Conservation (phyloP, 1,140 invertebrate species). For the Neoseiulus cucumeris region DNA sequence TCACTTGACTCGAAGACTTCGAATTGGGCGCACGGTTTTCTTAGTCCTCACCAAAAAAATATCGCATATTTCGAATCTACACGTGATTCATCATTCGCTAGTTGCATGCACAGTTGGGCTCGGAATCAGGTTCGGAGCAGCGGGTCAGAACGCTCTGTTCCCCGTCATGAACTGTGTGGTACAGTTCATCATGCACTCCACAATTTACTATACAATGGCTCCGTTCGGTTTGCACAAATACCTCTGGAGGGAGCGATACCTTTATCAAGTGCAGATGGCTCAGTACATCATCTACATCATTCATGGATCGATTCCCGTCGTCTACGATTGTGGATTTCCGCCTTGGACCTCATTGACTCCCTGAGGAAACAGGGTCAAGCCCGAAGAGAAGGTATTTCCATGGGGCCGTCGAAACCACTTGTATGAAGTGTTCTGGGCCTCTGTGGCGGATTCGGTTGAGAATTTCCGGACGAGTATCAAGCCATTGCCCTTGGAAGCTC, state of each 20-base stretch:
- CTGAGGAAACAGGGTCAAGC: too few species aligned
- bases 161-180: slow-evolving; percentile 64
- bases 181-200: slow-evolving; percentile 37
- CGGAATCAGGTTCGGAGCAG: slow-evolving; percentile 78
- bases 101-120: slow-evolving; percentile 90
- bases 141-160: slow-evolving; percentile 56
- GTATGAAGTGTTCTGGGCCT: too few species aligned
- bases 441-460: too few species aligned
- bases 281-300: slow-evolving; percentile 71
- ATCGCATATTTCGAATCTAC: slow-evolving; percentile 70
- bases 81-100: slow-evolving; percentile 82
- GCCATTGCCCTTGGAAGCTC: too few species aligned
- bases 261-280: slow-evolving; percentile 33
- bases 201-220: slow-evolving; percentile 35
- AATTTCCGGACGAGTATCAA: too few species aligned
- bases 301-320: slow-evolving; percentile 71
- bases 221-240: slow-evolving; percentile 33
- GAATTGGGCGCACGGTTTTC: slow-evolving; percentile 89
- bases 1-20: slow-evolving; percentile 84
- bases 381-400: too few species aligned
- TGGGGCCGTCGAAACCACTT: too few species aligned
- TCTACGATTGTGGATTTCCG: slow-evolving; percentile 79
- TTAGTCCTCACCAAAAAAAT: slow-evolving; percentile 77
- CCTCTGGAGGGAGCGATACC: slow-evolving; percentile 37
- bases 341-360: too few species aligned